Conservation (phyloP, 2,113 vertebrate genomes). For the Silurus meridionalis region DNA sequence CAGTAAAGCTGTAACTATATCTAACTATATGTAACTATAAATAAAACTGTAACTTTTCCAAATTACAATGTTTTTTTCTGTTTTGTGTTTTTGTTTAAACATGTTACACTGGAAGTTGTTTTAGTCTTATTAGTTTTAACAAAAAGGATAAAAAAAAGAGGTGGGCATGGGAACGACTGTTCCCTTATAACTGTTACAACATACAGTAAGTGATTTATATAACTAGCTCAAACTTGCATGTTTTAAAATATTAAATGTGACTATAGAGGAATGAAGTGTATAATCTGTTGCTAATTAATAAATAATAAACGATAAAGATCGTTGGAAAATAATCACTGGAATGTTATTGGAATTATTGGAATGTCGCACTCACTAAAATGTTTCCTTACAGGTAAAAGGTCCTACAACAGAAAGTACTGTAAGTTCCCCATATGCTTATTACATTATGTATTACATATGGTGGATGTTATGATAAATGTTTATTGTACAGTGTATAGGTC, state of each 20-base stretch:
- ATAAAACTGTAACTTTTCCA: neutral
- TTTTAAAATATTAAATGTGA: neutral
- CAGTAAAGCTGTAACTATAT: neutral
- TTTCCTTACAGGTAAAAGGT: neutral
- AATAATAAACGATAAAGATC: neutral
- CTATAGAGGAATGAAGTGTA: neutral
- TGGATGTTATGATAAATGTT: conserved; percentile 62
- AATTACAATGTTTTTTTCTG: neutral
- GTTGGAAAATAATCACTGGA: neutral
- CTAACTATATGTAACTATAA: too few species aligned
- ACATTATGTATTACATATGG: neutral
- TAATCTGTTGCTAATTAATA: neutral
- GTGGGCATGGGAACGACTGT: neutral
- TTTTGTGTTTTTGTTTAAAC: neutral
- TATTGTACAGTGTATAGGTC: conserved; percentile 78
- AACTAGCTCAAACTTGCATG: neutral
- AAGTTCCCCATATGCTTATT: too few species aligned
- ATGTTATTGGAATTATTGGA: neutral
- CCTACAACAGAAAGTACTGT: neutral
- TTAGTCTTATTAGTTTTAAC: neutral
- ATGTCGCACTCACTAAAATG: neutral
- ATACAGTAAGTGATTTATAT: neutral
- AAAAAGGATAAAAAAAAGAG: neutral
- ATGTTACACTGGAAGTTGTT: neutral
- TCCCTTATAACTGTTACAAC: neutral